These are phyloP conservation scores for Microctenopoma steveboyesi DNA, from an alignment of 2,797 vertebrate genomes.

Conservation along the genomic window DNA sequence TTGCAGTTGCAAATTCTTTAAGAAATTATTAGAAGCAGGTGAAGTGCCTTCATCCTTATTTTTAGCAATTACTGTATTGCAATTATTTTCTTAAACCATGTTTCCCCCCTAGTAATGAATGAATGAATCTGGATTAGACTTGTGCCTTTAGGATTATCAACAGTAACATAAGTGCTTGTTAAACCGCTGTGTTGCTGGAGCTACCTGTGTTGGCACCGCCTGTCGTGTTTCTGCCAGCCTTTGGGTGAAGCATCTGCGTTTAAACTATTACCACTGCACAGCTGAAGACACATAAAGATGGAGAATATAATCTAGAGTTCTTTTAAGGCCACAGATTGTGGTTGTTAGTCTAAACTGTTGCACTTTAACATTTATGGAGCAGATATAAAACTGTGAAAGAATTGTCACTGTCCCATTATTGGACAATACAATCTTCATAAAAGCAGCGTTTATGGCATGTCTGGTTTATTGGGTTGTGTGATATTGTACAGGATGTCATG, in stretches of 20 bases:
- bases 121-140: no score
- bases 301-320: not conserved
- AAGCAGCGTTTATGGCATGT: not conserved
- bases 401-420: not conserved
- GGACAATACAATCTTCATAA: not conserved
- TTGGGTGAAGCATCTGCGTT: not conserved
- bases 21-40: no score
- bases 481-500: conserved; percentile 6
- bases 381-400: not conserved
- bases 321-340: not conserved
- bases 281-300: not conserved
- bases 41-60: no score
- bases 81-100: no score
- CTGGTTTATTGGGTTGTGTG: conserved; percentile 9
- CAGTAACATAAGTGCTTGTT: no score
- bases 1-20: no score
- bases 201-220: no score
- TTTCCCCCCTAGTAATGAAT: no score
- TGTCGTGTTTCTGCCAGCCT: no score
- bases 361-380: not conserved
- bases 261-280: not conserved
- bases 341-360: not conserved
- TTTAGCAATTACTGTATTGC: no score
- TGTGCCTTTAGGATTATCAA: no score
- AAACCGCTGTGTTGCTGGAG: no score